phyloP scores from a whole-genome alignment of 2,113 vertebrate genomes.

The Cinclus cinclus region DNA sequence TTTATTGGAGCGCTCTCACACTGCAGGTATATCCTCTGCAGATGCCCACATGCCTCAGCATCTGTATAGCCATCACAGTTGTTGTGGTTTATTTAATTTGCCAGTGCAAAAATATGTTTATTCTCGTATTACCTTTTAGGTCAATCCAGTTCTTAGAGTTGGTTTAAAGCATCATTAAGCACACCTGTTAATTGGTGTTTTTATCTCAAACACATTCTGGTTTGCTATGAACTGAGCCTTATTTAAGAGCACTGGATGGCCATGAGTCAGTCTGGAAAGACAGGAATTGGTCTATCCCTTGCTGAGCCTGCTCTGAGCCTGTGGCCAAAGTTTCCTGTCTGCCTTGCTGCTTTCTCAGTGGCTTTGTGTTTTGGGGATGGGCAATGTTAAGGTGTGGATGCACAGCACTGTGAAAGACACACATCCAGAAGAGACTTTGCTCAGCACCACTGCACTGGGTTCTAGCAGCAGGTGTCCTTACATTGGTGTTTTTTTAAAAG shows the following conservation, averaged over 20 bases:
- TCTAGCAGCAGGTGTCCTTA: neutral
- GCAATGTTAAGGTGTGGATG: neutral
- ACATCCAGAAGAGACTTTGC: neutral
- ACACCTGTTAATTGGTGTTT: neutral
- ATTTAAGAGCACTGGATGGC: neutral
- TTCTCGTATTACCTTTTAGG: neutral
- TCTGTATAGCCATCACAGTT: neutral
- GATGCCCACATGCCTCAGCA: neutral
- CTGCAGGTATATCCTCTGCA: neutral
- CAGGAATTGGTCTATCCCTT: neutral
- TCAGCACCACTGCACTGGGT: neutral
- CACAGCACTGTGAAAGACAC: neutral
- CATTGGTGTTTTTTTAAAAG: fast-evolving
- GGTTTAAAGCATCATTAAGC: neutral
- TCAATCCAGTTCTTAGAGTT: neutral
- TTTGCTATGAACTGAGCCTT: neutral
- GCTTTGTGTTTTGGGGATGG: neutral
- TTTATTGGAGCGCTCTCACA: fast-evolving
- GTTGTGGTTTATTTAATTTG: neutral
- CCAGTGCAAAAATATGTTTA: neutral
- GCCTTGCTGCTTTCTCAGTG: neutral
- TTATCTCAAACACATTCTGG: neutral
- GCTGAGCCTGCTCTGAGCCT: fast-evolving
- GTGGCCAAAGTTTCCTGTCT: neutral
- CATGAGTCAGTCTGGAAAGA: neutral